These are phyloP conservation scores for Rana temporaria DNA, from an alignment of 2,113 vertebrate species.

Conservation along the genomic window DNA sequence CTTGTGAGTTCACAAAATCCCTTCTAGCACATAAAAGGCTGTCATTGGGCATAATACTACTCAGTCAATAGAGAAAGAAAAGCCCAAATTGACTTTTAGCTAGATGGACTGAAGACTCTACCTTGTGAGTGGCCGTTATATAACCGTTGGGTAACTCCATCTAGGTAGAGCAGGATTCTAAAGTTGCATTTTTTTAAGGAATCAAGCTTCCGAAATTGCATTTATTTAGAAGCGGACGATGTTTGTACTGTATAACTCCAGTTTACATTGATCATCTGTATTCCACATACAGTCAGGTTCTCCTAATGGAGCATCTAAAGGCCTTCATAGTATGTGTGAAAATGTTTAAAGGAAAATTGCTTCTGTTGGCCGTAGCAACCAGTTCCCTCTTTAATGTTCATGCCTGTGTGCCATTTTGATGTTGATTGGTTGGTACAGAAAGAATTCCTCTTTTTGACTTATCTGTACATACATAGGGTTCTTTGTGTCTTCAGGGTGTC, in stretches of 20 bases:
- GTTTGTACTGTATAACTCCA: neutral
- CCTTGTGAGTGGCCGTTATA: neutral
- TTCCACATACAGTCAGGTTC: neutral
- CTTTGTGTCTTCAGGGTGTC: neutral
- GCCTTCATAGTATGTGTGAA: too few relatives aligned
- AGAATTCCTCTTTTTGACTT: too few relatives aligned
- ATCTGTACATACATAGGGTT: too few relatives aligned
- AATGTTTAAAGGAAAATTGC: too few relatives aligned
- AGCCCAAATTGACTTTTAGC: neutral
- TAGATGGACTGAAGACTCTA: neutral
- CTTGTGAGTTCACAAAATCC: neutral
- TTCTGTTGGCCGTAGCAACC: too few relatives aligned
- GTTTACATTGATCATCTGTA: neutral
- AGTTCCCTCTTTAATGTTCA: too few relatives aligned
- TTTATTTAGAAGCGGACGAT: neutral
- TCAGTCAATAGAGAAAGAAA: neutral
- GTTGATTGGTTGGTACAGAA: too few relatives aligned
- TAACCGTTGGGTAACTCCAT: neutral
- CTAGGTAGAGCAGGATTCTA: neutral
- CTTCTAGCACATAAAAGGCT: neutral
- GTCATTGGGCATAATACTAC: neutral
- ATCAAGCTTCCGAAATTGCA: neutral
- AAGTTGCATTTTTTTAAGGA: neutral
- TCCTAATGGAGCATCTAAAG: constrained; percentile 3
- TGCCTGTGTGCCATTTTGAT: too few relatives aligned